Evolutionary conservation across 2,113 vertebrate genomes (phyloP).

Genomic region (Seriola rivoliana): DNA sequence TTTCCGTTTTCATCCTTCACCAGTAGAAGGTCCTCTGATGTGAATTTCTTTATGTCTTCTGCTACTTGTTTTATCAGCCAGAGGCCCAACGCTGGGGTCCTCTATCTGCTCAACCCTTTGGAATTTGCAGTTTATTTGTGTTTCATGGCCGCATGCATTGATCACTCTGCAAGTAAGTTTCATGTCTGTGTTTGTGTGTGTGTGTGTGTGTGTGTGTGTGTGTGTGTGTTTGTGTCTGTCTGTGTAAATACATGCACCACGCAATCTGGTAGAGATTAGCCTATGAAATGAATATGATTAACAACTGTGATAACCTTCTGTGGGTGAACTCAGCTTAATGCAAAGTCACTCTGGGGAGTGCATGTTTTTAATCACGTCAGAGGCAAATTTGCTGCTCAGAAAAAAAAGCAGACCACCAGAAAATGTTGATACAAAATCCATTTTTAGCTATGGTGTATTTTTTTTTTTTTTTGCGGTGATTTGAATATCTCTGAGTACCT

Average conservation of each 20-base stretch:
- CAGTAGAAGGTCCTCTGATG: conserved; percentile 13
- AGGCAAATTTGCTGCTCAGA: conserved; percentile 28
- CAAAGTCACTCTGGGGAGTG: conserved; percentile 28
- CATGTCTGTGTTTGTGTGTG: conserved; percentile 28
- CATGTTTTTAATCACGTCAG: conserved; percentile 43
- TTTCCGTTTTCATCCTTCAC: conserved; percentile 32
- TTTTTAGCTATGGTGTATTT: conserved; percentile 55
- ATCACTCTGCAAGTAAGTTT: conserved; percentile 52
- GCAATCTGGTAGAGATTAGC: conserved; percentile 38
- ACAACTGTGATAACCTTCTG: conserved; percentile 41
- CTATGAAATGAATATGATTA: conserved; percentile 33
- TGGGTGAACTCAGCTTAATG: conserved; percentile 13
- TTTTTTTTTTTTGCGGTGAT: conserved; percentile 24
- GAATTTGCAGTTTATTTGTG: conserved; percentile 63
- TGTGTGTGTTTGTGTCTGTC: conserved; percentile 8
- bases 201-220: background rate
- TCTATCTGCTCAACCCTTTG: conserved; percentile 28
- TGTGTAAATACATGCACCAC: background rate
- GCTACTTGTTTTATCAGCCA: conserved; percentile 1
- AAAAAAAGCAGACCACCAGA: conserved; percentile 25
- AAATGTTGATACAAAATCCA: conserved; percentile 62
- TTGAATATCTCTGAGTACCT: conserved; percentile 54
- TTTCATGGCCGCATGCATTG: conserved; percentile 32
- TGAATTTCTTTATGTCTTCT: conserved; percentile 35
- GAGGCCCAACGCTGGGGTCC: conserved; percentile 36